Percentiles rank a stretch among this genome's conserved stretches.
Evolutionary conservation across 1,140 invertebrate genomes (phyloP).

Genomic region (Thaumetopoea pityocampa): DNA sequence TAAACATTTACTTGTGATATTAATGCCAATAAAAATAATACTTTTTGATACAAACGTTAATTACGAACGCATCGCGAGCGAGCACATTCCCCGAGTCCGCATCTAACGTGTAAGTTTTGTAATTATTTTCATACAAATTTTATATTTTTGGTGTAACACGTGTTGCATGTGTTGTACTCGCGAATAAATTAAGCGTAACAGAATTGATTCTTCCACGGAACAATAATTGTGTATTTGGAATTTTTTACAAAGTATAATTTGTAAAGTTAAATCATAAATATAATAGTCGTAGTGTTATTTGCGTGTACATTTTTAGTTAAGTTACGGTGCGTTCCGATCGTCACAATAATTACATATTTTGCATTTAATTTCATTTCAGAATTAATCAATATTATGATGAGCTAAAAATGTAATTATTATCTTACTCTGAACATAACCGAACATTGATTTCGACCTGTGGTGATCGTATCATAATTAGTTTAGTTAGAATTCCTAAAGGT

Average conservation of each 20-base stretch:
- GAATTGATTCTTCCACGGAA: conserved; percentile 43
- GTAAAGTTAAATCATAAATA: conserved; percentile 44
- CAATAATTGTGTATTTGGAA: conserved; percentile 24
- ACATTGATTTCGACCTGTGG: no score
- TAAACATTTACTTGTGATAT: conserved; percentile 55
- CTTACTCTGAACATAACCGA: no score
- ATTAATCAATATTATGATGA: no score
- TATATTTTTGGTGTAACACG: conserved; percentile 44
- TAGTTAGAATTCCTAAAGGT: conserved; percentile 15
- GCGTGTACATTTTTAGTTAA: conserved; percentile 47
- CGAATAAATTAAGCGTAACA: conserved; percentile 23
- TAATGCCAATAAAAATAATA: conserved; percentile 42
- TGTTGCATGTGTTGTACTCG: conserved; percentile 36
- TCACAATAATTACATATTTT: conserved; percentile 60
- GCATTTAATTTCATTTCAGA: conserved; percentile 51
- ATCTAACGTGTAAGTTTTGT: conserved; percentile 39
- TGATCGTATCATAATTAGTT: no score
- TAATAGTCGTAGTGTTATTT: conserved; percentile 21
- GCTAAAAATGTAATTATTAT: no score
- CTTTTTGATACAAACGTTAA: conserved; percentile 23
- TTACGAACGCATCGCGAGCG: conserved; percentile 20
- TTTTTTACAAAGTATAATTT: conserved; percentile 48
- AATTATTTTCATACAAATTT: conserved; percentile 55
- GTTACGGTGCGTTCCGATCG: conserved; percentile 39
- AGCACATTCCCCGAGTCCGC: conserved; percentile 48